Percentiles rank a stretch among this genome's conserved stretches.
These are phyloP conservation scores for Entomyzon cyanotis DNA, from an alignment of 2,113 vertebrate genomes.

Conservation along the genomic window DNA sequence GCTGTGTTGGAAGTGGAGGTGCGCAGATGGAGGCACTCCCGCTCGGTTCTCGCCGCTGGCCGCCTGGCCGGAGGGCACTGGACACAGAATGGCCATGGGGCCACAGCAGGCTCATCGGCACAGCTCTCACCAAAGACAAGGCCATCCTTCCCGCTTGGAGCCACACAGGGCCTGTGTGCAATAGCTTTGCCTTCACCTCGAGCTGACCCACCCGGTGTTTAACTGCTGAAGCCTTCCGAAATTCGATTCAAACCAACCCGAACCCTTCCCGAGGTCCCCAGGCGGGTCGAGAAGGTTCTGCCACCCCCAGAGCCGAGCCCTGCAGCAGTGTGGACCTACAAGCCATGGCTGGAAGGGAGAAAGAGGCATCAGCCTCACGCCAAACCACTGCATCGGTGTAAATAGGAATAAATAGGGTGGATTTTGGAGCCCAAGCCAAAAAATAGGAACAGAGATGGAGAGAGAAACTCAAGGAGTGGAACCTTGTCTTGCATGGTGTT, in stretches of 20 bases:
- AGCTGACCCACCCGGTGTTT: neutral
- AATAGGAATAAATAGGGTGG: conserved; percentile 29
- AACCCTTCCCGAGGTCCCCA: neutral
- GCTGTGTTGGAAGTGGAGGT: neutral
- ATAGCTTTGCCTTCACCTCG: conserved; percentile 44
- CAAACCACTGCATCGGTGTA: conserved; percentile 8
- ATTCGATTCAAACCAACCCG: neutral
- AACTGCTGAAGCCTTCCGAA: conserved; percentile 4
- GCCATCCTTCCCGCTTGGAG: conserved; percentile 14
- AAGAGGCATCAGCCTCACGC: neutral
- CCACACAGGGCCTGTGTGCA: neutral
- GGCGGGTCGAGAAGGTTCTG: neutral
- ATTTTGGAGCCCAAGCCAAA: conserved; percentile 55
- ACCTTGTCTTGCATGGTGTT: conserved; percentile 9
- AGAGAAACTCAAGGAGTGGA: neutral
- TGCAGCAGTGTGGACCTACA: neutral
- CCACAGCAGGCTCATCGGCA: neutral
- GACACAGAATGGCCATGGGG: neutral
- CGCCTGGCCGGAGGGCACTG: neutral
- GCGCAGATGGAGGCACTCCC: neutral
- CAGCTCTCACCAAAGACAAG: conserved; percentile 70
- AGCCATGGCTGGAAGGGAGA: neutral
- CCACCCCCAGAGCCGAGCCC: neutral
- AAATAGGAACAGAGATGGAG: neutral
- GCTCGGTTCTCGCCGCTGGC: neutral